phyloP scores from a whole-genome alignment of 2,888 invertebrate species.

The Lasioglossum marginatum region DNA sequence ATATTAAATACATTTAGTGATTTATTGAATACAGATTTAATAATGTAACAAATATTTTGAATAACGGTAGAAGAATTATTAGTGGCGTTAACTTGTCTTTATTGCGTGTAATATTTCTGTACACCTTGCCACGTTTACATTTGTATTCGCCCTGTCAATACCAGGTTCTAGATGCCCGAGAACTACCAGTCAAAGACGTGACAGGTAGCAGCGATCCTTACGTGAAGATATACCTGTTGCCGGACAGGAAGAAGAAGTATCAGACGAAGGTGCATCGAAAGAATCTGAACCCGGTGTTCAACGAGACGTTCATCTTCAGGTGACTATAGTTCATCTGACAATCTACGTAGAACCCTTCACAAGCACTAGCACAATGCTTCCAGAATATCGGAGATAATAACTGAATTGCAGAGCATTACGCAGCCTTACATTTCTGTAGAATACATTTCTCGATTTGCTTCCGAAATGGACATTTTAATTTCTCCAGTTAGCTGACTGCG shows the following conservation, averaged over 20 bases:
- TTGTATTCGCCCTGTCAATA: background rate
- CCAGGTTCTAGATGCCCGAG: conserved; percentile 90
- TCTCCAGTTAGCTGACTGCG: background rate
- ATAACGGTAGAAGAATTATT: too few species aligned
- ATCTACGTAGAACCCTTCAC: background rate
- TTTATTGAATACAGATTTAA: too few species aligned
- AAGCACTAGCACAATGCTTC: background rate
- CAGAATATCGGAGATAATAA: background rate
- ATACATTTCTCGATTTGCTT: background rate
- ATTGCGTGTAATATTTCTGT: background rate
- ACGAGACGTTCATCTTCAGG: conserved; percentile 94
- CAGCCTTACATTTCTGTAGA: background rate
- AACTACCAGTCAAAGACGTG: conserved; percentile 93
- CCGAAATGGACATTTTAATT: background rate
- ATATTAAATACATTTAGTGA: too few species aligned
- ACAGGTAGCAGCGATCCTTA: conserved; percentile 95
- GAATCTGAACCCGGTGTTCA: conserved; percentile 92
- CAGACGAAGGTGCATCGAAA: conserved; percentile 94
- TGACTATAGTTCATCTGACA: conserved; percentile 74
- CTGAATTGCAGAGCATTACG: background rate
- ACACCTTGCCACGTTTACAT: background rate
- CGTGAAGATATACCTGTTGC: conserved; percentile 93
- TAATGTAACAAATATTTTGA: too few species aligned
- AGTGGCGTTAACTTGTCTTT: too few species aligned
- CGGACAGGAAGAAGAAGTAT: conserved; percentile 94